Evolutionary conservation across 1,140 invertebrate species (phyloP).

Genomic region (Aethina tumida): DNA sequence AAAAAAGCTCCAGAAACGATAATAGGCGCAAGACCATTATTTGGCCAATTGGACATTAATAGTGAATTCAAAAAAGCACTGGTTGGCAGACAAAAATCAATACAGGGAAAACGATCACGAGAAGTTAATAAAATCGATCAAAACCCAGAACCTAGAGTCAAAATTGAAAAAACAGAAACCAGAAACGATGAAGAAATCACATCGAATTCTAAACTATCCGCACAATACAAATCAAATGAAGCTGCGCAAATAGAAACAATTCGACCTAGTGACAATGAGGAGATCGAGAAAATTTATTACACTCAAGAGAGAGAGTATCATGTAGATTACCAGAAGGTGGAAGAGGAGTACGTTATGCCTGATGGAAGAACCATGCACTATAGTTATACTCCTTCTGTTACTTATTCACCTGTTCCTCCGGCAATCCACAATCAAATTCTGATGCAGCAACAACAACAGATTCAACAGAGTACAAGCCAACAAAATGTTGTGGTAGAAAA

Average conservation of each 20-base stretch:
- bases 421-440: too few relatives aligned
- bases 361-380: too few relatives aligned
- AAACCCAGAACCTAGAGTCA: slow-evolving; percentile 3
- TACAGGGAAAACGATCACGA: slow-evolving; percentile 15
- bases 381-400: too few relatives aligned
- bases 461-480: slow-evolving; percentile 1
- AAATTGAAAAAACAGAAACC: slow-evolving; percentile 15
- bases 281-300: slow-evolving; percentile 31
- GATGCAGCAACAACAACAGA: not conserved
- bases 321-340: slow-evolving; percentile 28
- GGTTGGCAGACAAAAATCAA: slow-evolving; percentile 23
- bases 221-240: slow-evolving; percentile 23
- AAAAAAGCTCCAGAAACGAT: slow-evolving; percentile 34
- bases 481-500: not conserved
- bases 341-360: too few relatives aligned
- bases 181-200: slow-evolving; percentile 12
- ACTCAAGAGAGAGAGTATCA: slow-evolving; percentile 28
- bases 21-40: slow-evolving; percentile 34
- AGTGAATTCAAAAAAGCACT: slow-evolving; percentile 33
- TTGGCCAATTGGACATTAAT: slow-evolving; percentile 32
- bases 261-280: slow-evolving; percentile 25
- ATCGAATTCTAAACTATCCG: slow-evolving; percentile 17
- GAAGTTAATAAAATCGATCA: slow-evolving; percentile 11
- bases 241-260: slow-evolving; percentile 25
- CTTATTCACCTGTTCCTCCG: too few relatives aligned